phyloP scores from a whole-genome alignment of 2,113 vertebrate species.

The Plecotus auritus region DNA sequence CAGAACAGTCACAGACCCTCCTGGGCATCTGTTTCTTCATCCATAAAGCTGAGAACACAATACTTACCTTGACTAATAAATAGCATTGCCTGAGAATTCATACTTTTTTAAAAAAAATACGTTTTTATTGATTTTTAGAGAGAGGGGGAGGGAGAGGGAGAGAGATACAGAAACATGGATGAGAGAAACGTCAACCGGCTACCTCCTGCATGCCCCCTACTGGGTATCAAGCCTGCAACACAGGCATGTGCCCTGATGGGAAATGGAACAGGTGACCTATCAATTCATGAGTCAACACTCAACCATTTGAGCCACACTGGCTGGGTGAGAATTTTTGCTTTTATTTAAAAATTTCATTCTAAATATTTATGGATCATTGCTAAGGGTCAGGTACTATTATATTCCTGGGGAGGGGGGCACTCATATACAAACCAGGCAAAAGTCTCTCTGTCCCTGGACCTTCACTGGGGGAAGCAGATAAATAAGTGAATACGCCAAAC shows the following conservation, averaged over 20 bases:
- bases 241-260: no score
- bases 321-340: not conserved
- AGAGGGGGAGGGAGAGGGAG: no score
- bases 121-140: no score
- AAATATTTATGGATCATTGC: not conserved
- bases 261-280: no score
- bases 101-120: no score
- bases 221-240: no score
- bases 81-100: not conserved
- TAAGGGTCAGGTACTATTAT: not conserved
- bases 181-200: no score
- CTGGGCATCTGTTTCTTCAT: not conserved
- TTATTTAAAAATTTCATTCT: not conserved
- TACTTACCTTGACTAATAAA: not conserved
- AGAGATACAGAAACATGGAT: no score
- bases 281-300: no score
- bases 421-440: not conserved
- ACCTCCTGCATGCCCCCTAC: no score
- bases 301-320: no score
- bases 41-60: not conserved
- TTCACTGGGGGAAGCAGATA: not conserved
- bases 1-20: not conserved
- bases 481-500: not conserved
- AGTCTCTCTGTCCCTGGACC: not conserved
- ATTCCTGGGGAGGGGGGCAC: fast-evolving